phyloP scores from a whole-genome alignment of 1,140 invertebrate genomes.

The Spodoptera frugiperda region DNA sequence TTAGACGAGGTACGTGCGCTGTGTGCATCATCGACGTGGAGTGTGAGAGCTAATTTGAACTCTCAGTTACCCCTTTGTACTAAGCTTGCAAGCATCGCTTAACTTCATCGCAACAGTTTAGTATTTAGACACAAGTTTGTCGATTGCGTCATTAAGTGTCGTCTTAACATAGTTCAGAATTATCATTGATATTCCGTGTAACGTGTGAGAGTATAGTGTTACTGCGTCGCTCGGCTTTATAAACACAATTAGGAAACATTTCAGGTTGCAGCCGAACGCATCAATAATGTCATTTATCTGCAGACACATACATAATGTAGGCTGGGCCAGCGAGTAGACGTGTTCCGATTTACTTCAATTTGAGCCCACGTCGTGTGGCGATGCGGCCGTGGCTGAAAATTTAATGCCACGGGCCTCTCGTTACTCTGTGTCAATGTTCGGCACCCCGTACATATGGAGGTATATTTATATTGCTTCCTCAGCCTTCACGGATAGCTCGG shows the following conservation, averaged over 20 bases:
- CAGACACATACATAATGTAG: slow-evolving; percentile 26
- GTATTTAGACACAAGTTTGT: not conserved
- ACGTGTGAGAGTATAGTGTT: not conserved
- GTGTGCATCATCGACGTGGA: slow-evolving; percentile 40
- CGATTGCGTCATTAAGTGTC: not conserved
- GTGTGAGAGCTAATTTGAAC: slow-evolving; percentile 39
- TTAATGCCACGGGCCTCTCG: slow-evolving; percentile 55
- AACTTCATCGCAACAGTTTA: not conserved
- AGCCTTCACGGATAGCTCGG: slow-evolving; percentile 23
- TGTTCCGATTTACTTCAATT: slow-evolving; percentile 53
- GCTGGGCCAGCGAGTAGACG: slow-evolving; percentile 31
- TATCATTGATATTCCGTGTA: not conserved
- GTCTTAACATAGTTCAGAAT: not conserved
- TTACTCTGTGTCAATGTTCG: slow-evolving; percentile 59
- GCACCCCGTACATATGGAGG: slow-evolving; percentile 45
- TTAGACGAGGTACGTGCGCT: slow-evolving; percentile 37
- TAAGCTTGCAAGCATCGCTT: not conserved
- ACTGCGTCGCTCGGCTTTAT: no score
- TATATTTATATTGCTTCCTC: slow-evolving; percentile 46
- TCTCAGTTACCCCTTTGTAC: slow-evolving; percentile 16
- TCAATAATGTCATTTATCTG: slow-evolving; percentile 31
- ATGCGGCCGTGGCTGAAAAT: slow-evolving; percentile 52
- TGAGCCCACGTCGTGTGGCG: slow-evolving; percentile 45
- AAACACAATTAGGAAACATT: not conserved
- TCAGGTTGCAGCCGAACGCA: slow-evolving; percentile 9